These are phyloP conservation scores for Pristis pectinata DNA, from an alignment of 2,797 vertebrate species.

Conservation along the genomic window DNA sequence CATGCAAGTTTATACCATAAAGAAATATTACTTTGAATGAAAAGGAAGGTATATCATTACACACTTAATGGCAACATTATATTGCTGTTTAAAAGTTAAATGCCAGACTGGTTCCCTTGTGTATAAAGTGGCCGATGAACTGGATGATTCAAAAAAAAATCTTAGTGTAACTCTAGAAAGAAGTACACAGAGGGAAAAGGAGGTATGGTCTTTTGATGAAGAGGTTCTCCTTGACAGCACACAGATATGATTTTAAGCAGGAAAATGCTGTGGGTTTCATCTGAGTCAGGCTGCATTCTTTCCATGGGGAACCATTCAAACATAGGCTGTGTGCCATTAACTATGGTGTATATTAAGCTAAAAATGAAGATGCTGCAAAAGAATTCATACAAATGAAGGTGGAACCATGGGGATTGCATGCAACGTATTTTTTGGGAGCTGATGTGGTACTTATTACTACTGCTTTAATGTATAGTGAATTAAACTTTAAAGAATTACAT, in stretches of 20 bases:
- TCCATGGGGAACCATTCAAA: conserved; percentile 17
- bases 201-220: background rate
- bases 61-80: background rate
- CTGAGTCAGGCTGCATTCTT: background rate
- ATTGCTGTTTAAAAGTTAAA: background rate
- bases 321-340: background rate
- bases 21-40: background rate
- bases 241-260: background rate
- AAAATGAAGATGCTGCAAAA: conserved; percentile 72
- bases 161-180: background rate
- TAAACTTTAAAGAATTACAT: conserved; percentile 96
- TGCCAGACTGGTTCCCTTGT: background rate
- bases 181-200: background rate
- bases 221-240: background rate
- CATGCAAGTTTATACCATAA: background rate
- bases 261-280: background rate
- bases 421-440: conserved; percentile 82
- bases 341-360: conserved; percentile 7
- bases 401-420: conserved; percentile 82
- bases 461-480: conserved; percentile 97
- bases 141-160: background rate
- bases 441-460: conserved; percentile 96
- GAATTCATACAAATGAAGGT: conserved; percentile 99
- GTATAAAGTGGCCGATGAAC: background rate
- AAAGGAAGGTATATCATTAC: background rate